Evolutionary conservation across 2,113 vertebrate genomes (phyloP).

Genomic region (Leptodactylus fuscus): DNA sequence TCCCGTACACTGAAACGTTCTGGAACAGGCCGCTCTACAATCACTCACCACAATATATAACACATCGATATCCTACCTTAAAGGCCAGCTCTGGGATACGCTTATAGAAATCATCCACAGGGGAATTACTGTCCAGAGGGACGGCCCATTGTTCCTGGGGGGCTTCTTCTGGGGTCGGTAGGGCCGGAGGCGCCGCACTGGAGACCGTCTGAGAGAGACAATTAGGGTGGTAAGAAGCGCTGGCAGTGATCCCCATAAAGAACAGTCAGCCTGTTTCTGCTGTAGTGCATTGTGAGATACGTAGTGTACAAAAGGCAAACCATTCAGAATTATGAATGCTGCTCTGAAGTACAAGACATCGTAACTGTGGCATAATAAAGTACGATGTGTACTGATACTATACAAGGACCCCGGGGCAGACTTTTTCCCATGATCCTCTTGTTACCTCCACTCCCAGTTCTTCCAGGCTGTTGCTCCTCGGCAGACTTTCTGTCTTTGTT

Average conservation of each 20-base stretch:
- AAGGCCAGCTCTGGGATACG: conserved; percentile 89
- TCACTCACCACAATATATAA: background rate
- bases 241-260: background rate
- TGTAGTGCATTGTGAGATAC: background rate
- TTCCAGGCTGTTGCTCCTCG: conserved; percentile 85
- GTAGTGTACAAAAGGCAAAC: too few relatives aligned
- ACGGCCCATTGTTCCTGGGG: conserved; percentile 85
- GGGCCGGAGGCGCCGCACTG: background rate
- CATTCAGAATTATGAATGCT: background rate
- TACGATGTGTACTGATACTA: too few relatives aligned
- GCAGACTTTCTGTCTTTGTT: conserved; percentile 61
- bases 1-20: too few relatives aligned
- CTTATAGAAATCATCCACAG: conserved; percentile 88
- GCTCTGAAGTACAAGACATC: background rate
- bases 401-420: background rate
- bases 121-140: conserved; percentile 80
- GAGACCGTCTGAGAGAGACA: conserved; percentile 39
- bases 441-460: conserved; percentile 84
- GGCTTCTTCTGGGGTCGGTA: conserved; percentile 53
- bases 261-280: too few relatives aligned
- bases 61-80: conserved; percentile 68
- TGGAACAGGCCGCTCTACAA: too few relatives aligned
- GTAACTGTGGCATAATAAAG: background rate
- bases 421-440: background rate
- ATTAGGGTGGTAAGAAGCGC: background rate